A percentile compares a stretch with the other conserved stretches of the same genome.
Conservation (phyloP, 2,113 vertebrate species). For the Callorhinus ursinus region DNA sequence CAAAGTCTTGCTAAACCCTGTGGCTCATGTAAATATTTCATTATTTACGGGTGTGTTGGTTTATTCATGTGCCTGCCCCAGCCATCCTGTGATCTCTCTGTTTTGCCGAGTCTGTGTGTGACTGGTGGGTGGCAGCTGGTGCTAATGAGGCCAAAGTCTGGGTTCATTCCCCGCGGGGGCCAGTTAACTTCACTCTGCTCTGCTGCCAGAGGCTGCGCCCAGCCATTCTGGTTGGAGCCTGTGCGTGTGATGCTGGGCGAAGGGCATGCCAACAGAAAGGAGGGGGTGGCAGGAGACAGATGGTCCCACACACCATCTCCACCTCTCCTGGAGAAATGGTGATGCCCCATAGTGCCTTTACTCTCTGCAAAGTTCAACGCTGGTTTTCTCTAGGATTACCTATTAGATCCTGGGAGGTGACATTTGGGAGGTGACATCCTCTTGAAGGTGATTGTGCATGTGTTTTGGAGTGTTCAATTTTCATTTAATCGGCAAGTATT, state of each 20-base stretch:
- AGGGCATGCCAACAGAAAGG: rapidly evolving
- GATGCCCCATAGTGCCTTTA: rapidly evolving
- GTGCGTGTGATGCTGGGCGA: rapidly evolving
- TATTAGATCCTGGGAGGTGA: background rate
- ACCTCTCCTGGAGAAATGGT: background rate
- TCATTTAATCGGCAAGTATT: background rate
- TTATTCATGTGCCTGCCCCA: constrained; percentile 13
- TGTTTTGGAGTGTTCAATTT: background rate
- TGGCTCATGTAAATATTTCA: background rate
- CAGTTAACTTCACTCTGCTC: background rate
- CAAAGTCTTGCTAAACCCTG: background rate
- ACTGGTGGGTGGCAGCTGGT: background rate
- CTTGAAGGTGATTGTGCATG: background rate
- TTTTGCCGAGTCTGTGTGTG: background rate
- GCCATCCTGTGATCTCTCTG: background rate
- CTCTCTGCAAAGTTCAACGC: background rate
- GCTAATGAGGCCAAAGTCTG: constrained; percentile 40
- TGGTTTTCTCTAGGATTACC: background rate
- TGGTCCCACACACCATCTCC: rapidly evolving
- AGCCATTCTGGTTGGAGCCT: background rate
- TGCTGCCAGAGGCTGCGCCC: rapidly evolving
- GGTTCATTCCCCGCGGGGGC: background rate
- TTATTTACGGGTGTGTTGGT: background rate
- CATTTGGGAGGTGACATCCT: too few species aligned
- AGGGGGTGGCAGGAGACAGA: background rate